These are phyloP conservation scores for Lissonota sp. DNA, from an alignment of 2,888 invertebrate genomes.

Conservation along the genomic window DNA sequence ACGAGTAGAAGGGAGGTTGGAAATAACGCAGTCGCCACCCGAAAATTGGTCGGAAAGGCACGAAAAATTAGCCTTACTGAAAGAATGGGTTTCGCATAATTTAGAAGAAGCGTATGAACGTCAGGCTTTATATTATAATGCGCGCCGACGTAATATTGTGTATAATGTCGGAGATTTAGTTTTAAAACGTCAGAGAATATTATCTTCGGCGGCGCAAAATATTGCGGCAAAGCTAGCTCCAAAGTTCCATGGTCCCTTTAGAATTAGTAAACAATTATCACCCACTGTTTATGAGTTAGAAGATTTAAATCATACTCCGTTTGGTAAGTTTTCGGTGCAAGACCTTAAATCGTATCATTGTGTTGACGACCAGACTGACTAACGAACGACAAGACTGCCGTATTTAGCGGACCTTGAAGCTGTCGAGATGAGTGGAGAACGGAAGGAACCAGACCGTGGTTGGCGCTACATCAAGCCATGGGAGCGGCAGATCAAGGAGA, in stretches of 20 bases:
- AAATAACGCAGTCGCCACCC: background rate
- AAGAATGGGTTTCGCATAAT: background rate
- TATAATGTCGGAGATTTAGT: constrained; percentile 3
- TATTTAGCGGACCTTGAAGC: constrained; percentile 40
- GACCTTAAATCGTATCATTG: background rate
- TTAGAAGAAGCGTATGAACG: constrained; percentile 6
- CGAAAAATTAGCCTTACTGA: background rate
- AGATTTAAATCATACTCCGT: background rate
- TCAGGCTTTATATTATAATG: constrained; percentile 2
- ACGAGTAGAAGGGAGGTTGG: background rate
- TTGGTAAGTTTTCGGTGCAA: background rate
- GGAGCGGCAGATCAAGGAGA: constrained; percentile 21
- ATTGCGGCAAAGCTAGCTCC: constrained; percentile 10
- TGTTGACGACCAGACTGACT: background rate
- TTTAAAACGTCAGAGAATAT: background rate
- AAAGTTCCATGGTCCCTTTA: constrained; percentile 3
- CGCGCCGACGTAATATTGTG: background rate
- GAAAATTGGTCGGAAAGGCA: background rate
- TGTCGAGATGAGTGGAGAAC: constrained; percentile 56
- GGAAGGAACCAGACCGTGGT: constrained; percentile 66
- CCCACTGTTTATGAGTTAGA: constrained; percentile 2
- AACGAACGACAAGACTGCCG: constrained; percentile 50
- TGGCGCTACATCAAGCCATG: constrained; percentile 60
- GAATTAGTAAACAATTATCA: background rate
- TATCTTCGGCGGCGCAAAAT: too few species aligned